Evolutionary conservation across 2,888 invertebrate genomes (phyloP), one percentile per base, ranked within the genome.

Genomic region (Horisme vitalbata): DNA sequence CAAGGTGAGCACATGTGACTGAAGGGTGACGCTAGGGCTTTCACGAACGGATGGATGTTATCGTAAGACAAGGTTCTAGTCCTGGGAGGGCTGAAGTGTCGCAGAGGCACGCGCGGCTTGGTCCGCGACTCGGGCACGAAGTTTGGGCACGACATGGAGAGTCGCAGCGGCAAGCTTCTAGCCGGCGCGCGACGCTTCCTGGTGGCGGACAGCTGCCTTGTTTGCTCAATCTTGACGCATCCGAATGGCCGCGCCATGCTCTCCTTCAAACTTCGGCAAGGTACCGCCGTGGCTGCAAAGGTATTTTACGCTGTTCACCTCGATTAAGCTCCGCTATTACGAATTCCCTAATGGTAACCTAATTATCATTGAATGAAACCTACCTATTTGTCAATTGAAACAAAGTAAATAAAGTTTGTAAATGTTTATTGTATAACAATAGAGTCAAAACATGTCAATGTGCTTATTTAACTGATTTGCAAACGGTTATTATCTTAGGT

Each of bases 251-350:
- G 64, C 48, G 56, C 34, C 56, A 56, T 63, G 64, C 52, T 54
- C 65, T 64, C 60, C 68, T 58, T 71, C 71, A 59, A 55, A 54
- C 71, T 68, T 67, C 75, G 70, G 57, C 66, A 59, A 57, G 65
- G 60, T 60, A 61, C 71, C 67, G 75, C 75, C 61, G 68, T 54
- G 60, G 79, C 85, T 85, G 85, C 63, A 85, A 85, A 83, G 71
- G 72, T 76, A 78, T 65, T 67, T 67, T 65, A 78, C 62, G 73
- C 76, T 82, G 63, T 82, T 81, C 71, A 79, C 75, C 75, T 73
- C 65, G 57, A 75, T 71, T 69, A 70, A 68, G 55, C 44, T 65
- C 61, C 55, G 59, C 54, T 44, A 53, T 52, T 47, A 36, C 8
- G 26, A 34, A 28, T 23, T 34, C 11, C 36, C 49, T 47, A 49